phyloP scores from a whole-genome alignment of 1,140 invertebrate genomes.

The Venustaconcha ellipsiformis region DNA sequence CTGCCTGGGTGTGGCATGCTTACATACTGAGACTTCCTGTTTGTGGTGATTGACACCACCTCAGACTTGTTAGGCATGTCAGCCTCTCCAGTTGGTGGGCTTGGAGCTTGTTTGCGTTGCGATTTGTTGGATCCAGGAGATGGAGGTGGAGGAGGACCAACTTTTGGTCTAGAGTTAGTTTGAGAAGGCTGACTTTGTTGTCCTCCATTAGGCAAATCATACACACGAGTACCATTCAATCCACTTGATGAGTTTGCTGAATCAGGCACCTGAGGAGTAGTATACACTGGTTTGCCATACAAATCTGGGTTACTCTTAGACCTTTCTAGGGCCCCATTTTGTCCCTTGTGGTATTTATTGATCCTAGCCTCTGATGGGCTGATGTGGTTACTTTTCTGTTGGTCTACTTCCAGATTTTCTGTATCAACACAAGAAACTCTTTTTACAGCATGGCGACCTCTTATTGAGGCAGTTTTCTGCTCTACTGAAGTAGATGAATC shows the following conservation, averaged over 20 bases:
- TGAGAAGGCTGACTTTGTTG: slow-evolving; percentile 12
- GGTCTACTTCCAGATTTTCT: slow-evolving; percentile 40
- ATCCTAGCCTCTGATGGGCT: slow-evolving; percentile 55
- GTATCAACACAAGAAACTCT: slow-evolving; percentile 57
- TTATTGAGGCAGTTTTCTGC: slow-evolving; percentile 63
- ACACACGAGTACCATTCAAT: slow-evolving; percentile 12
- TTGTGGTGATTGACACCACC: slow-evolving; percentile 55
- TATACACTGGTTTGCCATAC: slow-evolving; percentile 32
- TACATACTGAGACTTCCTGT: slow-evolving; percentile 39
- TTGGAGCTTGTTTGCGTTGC: slow-evolving; percentile 31
- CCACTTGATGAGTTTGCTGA: slow-evolving; percentile 8
- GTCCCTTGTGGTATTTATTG: slow-evolving; percentile 50
- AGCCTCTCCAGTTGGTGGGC: slow-evolving; percentile 24
- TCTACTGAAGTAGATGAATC: slow-evolving; percentile 17
- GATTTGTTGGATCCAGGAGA: slow-evolving; percentile 19
- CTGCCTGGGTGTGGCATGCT: slow-evolving; percentile 28
- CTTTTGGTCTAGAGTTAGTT: slow-evolving; percentile 34
- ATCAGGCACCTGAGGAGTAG: slow-evolving; percentile 33
- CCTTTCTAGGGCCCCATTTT: neutral
- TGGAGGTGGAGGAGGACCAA: slow-evolving; percentile 47
- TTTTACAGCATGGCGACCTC: slow-evolving; percentile 57
- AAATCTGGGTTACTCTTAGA: too few relatives aligned
- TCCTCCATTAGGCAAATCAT: neutral
- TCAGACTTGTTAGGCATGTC: slow-evolving; percentile 35
- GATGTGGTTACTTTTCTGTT: slow-evolving; percentile 32